A percentile compares a stretch with the other conserved stretches of the same genome.
phyloP scores from a whole-genome alignment of 2,797 vertebrate species.

The Spondyliosoma cantharus region DNA sequence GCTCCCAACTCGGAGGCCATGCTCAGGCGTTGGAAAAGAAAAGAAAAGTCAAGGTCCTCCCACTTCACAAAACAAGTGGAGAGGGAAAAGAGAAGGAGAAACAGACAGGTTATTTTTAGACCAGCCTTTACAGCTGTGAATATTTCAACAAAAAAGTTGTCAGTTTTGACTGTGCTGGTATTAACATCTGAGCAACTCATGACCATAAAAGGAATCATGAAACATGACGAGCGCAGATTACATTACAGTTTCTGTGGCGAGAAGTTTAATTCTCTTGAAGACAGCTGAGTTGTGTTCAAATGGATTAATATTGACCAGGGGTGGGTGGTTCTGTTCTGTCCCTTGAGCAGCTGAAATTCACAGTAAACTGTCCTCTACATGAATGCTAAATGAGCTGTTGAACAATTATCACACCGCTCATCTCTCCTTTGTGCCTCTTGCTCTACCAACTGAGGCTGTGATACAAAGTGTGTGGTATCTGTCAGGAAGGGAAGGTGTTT shows the following conservation, averaged over 20 bases:
- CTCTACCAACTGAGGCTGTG: slow-evolving; percentile 28
- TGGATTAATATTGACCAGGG: slow-evolving; percentile 13
- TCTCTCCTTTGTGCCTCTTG: slow-evolving; percentile 48
- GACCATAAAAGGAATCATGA: slow-evolving; percentile 42
- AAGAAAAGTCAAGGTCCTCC: slow-evolving; percentile 64
- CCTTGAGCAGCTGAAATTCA: slow-evolving; percentile 34
- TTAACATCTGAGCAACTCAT: neutral
- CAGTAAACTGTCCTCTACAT: slow-evolving; percentile 51
- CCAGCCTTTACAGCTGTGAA: slow-evolving; percentile 55
- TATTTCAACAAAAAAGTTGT: slow-evolving; percentile 50
- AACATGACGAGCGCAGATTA: slow-evolving; percentile 21
- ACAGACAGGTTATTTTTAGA: slow-evolving; percentile 76
- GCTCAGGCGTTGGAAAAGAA: slow-evolving; percentile 45
- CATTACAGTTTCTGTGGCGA: slow-evolving; percentile 32
- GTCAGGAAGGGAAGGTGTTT: slow-evolving; percentile 62
- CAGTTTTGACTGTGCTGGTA: slow-evolving; percentile 24
- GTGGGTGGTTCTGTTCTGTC: slow-evolving; percentile 34
- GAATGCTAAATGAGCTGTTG: slow-evolving; percentile 74
- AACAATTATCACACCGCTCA: slow-evolving; percentile 60
- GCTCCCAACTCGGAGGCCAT: slow-evolving; percentile 65
- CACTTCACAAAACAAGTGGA: slow-evolving; percentile 69
- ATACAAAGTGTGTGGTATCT: slow-evolving; percentile 60
- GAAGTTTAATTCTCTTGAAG: slow-evolving; percentile 43
- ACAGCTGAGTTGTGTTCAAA: slow-evolving; percentile 32
- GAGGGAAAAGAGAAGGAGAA: slow-evolving; percentile 22